A percentile compares a stretch with the other conserved stretches of the same genome.
These are phyloP conservation scores for Oreortyx pictus DNA, from an alignment of 2,797 vertebrate genomes.

Conservation along the genomic window DNA sequence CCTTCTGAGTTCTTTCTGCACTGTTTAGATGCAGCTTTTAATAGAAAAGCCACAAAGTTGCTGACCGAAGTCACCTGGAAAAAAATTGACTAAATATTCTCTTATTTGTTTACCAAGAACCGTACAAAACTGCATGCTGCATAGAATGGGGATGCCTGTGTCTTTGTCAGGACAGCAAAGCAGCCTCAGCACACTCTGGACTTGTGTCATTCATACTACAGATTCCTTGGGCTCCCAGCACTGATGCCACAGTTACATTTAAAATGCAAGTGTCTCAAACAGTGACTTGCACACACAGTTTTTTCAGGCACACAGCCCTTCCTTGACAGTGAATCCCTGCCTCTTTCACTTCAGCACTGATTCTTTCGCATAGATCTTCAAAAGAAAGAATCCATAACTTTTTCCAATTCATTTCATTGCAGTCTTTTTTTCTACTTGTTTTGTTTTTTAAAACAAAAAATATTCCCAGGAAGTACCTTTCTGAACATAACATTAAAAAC, in stretches of 20 bases:
- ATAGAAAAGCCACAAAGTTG: neutral
- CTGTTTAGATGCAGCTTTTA: neutral
- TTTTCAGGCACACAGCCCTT: neutral
- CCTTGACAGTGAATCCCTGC: neutral
- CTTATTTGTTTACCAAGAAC: neutral
- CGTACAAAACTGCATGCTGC: neutral
- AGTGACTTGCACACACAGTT: neutral
- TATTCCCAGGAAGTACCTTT: constrained; percentile 5
- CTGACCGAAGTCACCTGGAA: neutral
- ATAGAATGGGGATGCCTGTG: neutral
- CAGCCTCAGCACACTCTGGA: neutral
- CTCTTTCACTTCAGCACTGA: neutral
- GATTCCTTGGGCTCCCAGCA: neutral
- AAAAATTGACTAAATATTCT: constrained; percentile 13
- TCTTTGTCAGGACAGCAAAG: neutral
- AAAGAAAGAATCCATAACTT: neutral
- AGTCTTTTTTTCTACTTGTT: neutral
- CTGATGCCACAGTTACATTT: neutral
- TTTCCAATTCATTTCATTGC: neutral
- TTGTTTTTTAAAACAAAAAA: neutral
- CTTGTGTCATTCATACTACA: neutral
- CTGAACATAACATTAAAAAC: neutral
- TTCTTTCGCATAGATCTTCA: neutral
- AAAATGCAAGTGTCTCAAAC: neutral
- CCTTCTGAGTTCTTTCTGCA: neutral